Base-by-base conservation (phyloP, 1,140 invertebrate species). In the Drosophila eugracilis region DNA sequence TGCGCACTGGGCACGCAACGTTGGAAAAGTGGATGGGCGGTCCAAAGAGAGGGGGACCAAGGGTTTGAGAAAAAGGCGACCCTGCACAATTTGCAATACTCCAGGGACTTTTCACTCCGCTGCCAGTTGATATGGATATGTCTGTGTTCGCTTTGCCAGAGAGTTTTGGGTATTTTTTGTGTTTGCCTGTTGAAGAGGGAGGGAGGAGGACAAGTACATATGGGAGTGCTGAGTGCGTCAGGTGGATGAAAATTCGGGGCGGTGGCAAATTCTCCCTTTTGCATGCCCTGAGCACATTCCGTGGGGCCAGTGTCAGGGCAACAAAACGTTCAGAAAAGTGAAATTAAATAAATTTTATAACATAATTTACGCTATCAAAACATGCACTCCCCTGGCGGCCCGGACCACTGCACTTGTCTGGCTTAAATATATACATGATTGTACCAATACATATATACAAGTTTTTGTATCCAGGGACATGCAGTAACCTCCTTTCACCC, bases 311-410 rank as follows among this genome's bases (percentile, higher is more conserved):
- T 59, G 72, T 58, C 54, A 45, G 65, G 53, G 57, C 80, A 69
- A 85, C 81, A 85, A 86, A 85, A 80, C 76, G 81, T 81, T 85
- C 77, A 79, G 81, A 88, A 78, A 78, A 88, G 83, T 81, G 83
- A 88, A 88, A 88, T 88, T 88, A 88, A 88, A 88, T 88, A 88
- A 88, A 88, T 88, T 88, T 88, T 88, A 83, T 88, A 88, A 86
- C 77, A 88, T 88, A 88, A 88, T 88, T 88, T 88, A 88, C 83
- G 83, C 78, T 88, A 88, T 88, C 83, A 88, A 86, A 88, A 88
- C 83, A 88, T 88, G 83, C 83, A 84, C 70, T 42, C 14, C 50
- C 60, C 32, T 10, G 12, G 14, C 49, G 12, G 6, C 10, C 5
- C 41, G 36, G 1, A 9, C 30, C 45, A 57, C 39, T 53, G 65